Evolutionary conservation across 2,113 vertebrate species (phyloP).

Genomic region (Panthera leo): DNA sequence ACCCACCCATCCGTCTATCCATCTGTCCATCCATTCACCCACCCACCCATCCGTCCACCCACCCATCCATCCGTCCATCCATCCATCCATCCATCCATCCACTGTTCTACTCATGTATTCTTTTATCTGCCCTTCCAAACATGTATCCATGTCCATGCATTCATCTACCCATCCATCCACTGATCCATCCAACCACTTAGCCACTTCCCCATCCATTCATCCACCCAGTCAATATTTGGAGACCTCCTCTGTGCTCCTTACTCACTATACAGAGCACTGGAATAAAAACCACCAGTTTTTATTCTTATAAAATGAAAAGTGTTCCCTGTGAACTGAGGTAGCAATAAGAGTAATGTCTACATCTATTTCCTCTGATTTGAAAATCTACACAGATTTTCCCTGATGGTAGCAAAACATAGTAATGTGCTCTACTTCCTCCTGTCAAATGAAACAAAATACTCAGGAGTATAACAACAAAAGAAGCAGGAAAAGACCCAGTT

Average conservation of each 20-base stretch:
- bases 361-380: neutral
- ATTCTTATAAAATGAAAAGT: neutral
- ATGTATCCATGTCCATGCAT: too few species aligned
- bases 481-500: neutral
- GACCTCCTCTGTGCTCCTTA: neutral
- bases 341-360: neutral
- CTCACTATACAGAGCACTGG: neutral
- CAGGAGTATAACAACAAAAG: slow-evolving; percentile 17
- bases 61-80: too few species aligned
- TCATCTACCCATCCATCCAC: too few species aligned
- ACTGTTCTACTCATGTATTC: too few species aligned
- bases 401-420: neutral
- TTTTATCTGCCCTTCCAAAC: too few species aligned
- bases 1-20: too few species aligned
- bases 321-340: neutral
- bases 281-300: neutral
- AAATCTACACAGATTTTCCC: neutral
- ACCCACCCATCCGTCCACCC: too few species aligned
- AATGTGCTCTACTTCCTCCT: neutral
- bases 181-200: too few species aligned
- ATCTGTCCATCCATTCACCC: too few species aligned
- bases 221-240: neutral
- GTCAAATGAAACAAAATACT: neutral
- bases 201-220: too few species aligned
- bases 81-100: too few species aligned